These are phyloP conservation scores for Lutjanus campechanus DNA, from an alignment of 2,797 vertebrate genomes.

Conservation along the genomic window DNA sequence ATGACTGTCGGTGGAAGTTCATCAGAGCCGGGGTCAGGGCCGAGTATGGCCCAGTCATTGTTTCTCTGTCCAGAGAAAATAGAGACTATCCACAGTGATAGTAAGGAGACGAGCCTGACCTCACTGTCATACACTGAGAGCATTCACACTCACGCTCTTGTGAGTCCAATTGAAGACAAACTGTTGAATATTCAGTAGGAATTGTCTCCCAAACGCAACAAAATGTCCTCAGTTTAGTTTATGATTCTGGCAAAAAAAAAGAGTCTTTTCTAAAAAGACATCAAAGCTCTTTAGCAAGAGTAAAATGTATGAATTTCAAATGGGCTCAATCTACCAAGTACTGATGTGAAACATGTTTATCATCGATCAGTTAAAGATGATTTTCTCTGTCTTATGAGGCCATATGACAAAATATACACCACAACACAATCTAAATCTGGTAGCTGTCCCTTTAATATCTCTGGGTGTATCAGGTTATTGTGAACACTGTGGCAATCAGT, in stretches of 20 bases:
- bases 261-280: conserved; percentile 2
- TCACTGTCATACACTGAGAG: conserved; percentile 39
- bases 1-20: conserved; percentile 58
- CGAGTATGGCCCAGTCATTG: conserved; percentile 51
- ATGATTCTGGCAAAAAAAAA: conserved; percentile 2
- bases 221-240: not conserved
- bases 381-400: not conserved
- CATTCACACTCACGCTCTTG: conserved; percentile 25
- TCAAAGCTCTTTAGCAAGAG: conserved; percentile 1
- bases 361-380: not conserved
- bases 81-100: conserved; percentile 39
- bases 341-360: not conserved
- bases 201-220: conserved; percentile 16
- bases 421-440: too few species aligned
- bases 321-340: not conserved
- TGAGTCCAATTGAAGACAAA: conserved; percentile 8
- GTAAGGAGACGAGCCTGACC: conserved; percentile 32
- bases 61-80: conserved; percentile 54
- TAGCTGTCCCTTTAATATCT: too few species aligned
- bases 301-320: not conserved
- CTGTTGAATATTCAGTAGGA: conserved; percentile 3
- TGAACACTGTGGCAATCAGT: too few species aligned
- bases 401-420: too few species aligned
- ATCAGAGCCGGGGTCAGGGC: conserved; percentile 53
- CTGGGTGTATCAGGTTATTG: not conserved